Evolutionary conservation across 1,140 invertebrate genomes (phyloP), one percentile per base, ranked within the genome.

Genomic region (Pogonomyrmex barbatus): DNA sequence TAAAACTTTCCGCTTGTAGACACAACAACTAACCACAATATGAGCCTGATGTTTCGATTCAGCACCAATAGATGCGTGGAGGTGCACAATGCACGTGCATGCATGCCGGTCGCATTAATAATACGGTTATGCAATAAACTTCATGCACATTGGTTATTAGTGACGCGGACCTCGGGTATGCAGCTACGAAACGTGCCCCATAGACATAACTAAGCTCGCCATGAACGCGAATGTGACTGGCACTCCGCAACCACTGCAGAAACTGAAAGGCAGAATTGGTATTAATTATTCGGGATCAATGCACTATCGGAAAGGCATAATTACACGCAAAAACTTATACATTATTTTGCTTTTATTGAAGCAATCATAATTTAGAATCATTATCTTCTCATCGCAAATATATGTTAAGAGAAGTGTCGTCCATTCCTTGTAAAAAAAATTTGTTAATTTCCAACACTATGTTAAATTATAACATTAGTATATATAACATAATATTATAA

Each of bases 91-190:
- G 54, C 82, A 73, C 81, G 79, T 75, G 68, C 70, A 60, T 73
- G 30, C 79, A 71, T 79, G 10, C 67, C 79, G 56, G 33, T 36
- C 50, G 62, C 87, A 88, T 89, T 89, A 89, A 89, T 89, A 89
- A 88, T 76, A 88, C 83, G 63, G 65, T 88, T 89, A 89, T 88
- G 87, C 68, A 89, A 89, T 84, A 84, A 71, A 65, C 42, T 54
- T 83, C 39, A 65, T 56, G 71, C 36, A 52, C 79, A 54, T 12
- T 54, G 54, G 73, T 88, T 88, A 89, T 75, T 88, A 83, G 67
- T 50, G 33, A 78, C 24, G 56, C 76, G 76, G 39, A 63, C 45
- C 60, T 33, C 71, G 73, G 36, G 47, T 77, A 60, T 42, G 54
- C 58, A 67, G 45, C 60, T 65, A 65, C 47, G 81, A 89, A 88